Conservation (phyloP, 2,888 invertebrate species). For the Serripes groenlandicus region DNA sequence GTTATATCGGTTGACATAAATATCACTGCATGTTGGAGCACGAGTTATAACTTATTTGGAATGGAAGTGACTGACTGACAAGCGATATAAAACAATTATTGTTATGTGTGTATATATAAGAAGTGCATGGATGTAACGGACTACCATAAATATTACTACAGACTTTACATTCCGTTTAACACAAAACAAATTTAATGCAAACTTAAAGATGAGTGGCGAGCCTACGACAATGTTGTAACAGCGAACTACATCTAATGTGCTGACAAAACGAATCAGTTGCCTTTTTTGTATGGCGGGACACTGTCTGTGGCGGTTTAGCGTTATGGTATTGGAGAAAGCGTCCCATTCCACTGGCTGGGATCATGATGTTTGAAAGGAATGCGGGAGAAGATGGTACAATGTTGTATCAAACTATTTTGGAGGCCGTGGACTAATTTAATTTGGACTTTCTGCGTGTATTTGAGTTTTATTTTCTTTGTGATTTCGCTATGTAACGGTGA, state of each 20-base stretch:
- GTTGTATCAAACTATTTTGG: constrained; percentile 29
- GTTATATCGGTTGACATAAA: no score
- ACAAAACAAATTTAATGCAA: no score
- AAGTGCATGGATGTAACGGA: no score
- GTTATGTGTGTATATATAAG: no score
- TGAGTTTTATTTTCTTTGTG: background rate
- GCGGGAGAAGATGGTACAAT: constrained; percentile 46
- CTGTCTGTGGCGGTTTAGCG: background rate
- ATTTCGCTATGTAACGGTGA: background rate
- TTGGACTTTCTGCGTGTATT: background rate
- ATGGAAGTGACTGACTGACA: no score
- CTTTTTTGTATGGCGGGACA: background rate
- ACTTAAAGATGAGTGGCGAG: no score
- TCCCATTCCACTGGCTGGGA: background rate
- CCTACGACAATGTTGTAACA: no score
- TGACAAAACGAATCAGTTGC: background rate
- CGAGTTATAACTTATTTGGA: no score
- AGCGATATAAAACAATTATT: no score
- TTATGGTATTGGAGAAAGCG: constrained; percentile 16
- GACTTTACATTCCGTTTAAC: background rate
- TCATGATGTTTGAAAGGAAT: constrained; percentile 26
- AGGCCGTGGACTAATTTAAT: constrained; percentile 15
- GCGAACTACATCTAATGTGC: no score
- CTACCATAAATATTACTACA: background rate
- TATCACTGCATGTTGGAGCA: no score